phyloP scores from a whole-genome alignment of 2,113 vertebrate species.

The Sceloporus undulatus region DNA sequence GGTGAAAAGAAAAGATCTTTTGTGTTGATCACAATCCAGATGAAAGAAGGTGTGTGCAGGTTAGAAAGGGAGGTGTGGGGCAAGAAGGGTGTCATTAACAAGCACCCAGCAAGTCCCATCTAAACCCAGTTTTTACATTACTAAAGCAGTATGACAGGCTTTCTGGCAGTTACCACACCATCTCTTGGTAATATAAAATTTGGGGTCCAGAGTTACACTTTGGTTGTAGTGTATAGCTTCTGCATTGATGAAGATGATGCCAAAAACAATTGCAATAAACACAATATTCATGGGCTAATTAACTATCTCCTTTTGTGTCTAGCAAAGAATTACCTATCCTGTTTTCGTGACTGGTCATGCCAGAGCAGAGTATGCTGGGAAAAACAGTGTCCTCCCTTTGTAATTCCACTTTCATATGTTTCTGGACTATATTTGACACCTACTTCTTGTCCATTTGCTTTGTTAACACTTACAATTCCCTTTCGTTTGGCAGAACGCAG shows the following conservation, averaged over 20 bases:
- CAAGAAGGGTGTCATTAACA: not conserved
- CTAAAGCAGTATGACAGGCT: not conserved
- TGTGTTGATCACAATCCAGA: conserved; percentile 18
- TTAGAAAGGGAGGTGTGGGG: not conserved
- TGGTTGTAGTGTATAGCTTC: not conserved
- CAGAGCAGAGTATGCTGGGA: not conserved
- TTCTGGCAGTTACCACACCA: not conserved
- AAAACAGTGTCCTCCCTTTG: not conserved
- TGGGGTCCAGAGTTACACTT: not conserved
- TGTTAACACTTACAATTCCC: not conserved
- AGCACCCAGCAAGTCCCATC: not conserved
- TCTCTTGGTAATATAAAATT: not conserved
- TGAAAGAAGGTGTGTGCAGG: accelerated
- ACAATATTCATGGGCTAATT: not conserved
- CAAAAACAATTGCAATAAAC: not conserved
- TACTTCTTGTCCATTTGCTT: not conserved
- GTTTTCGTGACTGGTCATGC: not conserved
- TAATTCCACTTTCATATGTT: not conserved
- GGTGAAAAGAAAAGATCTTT: conserved; percentile 42
- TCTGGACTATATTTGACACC: not conserved
- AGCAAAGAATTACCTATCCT: not conserved
- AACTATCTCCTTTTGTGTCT: not conserved
- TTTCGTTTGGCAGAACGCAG: not conserved
- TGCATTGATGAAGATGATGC: not conserved
- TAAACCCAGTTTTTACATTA: conserved; percentile 1